Conservation (phyloP, 2,797 vertebrate genomes). For the Cyclopterus lumpus region DNA sequence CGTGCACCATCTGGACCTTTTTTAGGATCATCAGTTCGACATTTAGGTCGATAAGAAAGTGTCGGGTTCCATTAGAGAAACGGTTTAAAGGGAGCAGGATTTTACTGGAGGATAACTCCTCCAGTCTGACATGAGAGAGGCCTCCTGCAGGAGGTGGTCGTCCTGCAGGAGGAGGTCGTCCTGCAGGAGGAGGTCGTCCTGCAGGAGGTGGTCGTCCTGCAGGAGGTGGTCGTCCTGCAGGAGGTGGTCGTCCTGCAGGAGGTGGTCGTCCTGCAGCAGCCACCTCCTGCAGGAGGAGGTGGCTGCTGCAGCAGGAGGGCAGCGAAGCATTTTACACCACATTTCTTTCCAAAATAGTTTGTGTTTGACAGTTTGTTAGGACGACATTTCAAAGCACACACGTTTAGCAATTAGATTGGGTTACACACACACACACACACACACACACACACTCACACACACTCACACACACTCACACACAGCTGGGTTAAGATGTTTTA, state of each 20-base stretch:
- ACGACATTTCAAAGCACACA: slow-evolving; percentile 26
- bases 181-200: neutral
- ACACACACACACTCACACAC: slow-evolving; percentile 8
- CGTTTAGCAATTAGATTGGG: slow-evolving; percentile 30
- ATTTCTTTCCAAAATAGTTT: slow-evolving; percentile 32
- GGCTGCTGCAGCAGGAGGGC: neutral
- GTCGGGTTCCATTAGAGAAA: neutral
- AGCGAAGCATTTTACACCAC: slow-evolving; percentile 9
- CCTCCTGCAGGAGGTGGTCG: neutral
- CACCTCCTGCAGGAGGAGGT: neutral
- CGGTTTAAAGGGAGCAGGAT: neutral
- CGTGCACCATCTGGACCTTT: neutral
- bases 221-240: neutral
- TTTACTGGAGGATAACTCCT: neutral
- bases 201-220: neutral
- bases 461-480: slow-evolving; percentile 13
- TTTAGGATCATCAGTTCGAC: neutral
- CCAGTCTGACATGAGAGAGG: neutral
- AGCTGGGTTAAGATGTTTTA: neutral
- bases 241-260: neutral
- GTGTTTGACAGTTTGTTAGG: slow-evolving; percentile 54
- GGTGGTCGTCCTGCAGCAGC: too few relatives aligned
- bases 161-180: neutral
- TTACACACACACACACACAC: slow-evolving; percentile 45
- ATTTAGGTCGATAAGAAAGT: neutral